A percentile compares a stretch with the other conserved stretches of the same genome.
Conservation (phyloP, 2,888 invertebrate genomes). For the Coleophora deauratella region DNA sequence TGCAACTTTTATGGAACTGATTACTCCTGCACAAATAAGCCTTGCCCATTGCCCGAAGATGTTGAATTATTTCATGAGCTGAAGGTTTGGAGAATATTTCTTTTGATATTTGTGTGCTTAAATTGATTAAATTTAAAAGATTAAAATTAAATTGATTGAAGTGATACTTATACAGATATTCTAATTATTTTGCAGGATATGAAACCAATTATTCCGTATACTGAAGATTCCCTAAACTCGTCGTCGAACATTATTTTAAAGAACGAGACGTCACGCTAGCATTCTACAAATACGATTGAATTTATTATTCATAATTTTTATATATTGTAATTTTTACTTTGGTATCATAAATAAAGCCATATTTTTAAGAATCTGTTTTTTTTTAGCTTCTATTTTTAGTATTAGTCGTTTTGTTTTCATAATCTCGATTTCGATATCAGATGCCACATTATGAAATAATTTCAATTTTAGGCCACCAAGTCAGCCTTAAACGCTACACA, state of each 20-base stretch:
- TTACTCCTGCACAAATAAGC: slow-evolving; percentile 60
- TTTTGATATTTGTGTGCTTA: too few relatives aligned
- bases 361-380: too few relatives aligned
- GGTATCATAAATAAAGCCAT: too few relatives aligned
- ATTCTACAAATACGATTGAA: too few relatives aligned
- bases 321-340: too few relatives aligned
- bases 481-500: slow-evolving; percentile 26
- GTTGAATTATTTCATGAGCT: slow-evolving; percentile 58
- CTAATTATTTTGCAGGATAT: slow-evolving; percentile 47
- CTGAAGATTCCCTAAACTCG: not conserved
- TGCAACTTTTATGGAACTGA: slow-evolving; percentile 57
- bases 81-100: slow-evolving; percentile 27
- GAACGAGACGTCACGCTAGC: not conserved
- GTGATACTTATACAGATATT: too few relatives aligned
- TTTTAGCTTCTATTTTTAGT: too few relatives aligned
- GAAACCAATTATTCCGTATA: slow-evolving; percentile 42
- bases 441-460: not conserved
- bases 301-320: too few relatives aligned
- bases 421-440: too few relatives aligned
- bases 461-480: slow-evolving; percentile 22
- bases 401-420: too few relatives aligned
- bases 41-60: slow-evolving; percentile 53
- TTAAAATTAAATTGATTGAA: too few relatives aligned
- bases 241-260: not conserved
- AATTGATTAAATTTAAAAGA: too few relatives aligned